These are phyloP conservation scores for Poecilia latipinna DNA, from an alignment of 2,113 vertebrate species.

Conservation along the genomic window DNA sequence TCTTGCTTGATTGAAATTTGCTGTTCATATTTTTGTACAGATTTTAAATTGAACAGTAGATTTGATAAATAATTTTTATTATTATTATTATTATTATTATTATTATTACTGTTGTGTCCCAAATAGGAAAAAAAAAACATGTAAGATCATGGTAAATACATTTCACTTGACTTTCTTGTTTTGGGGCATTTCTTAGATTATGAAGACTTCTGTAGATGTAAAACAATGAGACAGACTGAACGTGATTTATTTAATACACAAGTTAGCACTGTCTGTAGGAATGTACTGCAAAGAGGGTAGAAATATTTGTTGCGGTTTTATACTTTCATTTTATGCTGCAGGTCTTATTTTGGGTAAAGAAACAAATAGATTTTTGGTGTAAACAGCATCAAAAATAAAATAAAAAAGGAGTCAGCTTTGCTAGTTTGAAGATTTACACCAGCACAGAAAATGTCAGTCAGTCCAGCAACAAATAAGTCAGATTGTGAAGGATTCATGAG, in stretches of 20 bases:
- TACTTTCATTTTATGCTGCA: not conserved
- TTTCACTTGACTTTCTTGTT: slow-evolving; percentile 57
- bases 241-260: not conserved
- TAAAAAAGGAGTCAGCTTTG: too few relatives aligned
- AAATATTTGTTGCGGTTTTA: not conserved
- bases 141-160: not conserved
- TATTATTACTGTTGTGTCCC: not conserved
- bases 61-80: slow-evolving; percentile 1
- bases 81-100: not conserved
- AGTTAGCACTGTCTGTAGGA: not conserved
- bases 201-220: slow-evolving; percentile 47
- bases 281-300: not conserved
- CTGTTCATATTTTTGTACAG: slow-evolving; percentile 54
- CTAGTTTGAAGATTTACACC: not conserved
- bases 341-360: not conserved
- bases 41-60: slow-evolving; percentile 26
- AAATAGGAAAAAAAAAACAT: not conserved
- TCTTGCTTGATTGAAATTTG: slow-evolving; percentile 27
- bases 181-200: slow-evolving; percentile 50
- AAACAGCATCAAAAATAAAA: not conserved
- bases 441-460: not conserved
- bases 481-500: not conserved
- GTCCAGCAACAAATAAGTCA: not conserved
- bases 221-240: slow-evolving; percentile 13
- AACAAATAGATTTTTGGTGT: not conserved